Conservation (phyloP, 2,888 invertebrate genomes). For the Petrolisthes cinctipes region DNA sequence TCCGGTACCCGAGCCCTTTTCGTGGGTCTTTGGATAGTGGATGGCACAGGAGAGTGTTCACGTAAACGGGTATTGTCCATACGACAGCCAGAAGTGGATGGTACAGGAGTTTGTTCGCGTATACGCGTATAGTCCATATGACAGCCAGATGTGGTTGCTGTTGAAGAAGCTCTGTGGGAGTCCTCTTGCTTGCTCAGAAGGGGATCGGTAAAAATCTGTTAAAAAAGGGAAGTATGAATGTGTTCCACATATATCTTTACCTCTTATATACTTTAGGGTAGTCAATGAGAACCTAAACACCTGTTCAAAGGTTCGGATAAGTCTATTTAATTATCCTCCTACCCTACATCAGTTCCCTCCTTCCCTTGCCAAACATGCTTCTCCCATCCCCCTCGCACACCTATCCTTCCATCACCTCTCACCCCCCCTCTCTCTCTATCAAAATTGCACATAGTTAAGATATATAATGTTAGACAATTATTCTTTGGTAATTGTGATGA, state of each 20-base stretch:
- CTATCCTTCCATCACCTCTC: background rate
- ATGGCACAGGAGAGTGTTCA: constrained; percentile 14
- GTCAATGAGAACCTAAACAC: constrained; percentile 1
- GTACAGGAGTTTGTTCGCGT: too few relatives aligned
- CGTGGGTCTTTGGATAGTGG: constrained; percentile 26
- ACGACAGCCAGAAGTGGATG: constrained; percentile 31
- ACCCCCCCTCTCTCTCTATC: background rate
- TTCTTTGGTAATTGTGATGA: constrained; percentile 4
- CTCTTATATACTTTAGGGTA: constrained; percentile 5
- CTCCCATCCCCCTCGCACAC: constrained; percentile 4
- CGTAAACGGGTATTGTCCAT: constrained; percentile 34
- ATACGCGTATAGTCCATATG: too few relatives aligned
- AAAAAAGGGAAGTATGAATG: constrained; percentile 25
- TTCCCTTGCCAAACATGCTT: background rate
- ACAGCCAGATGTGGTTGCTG: background rate
- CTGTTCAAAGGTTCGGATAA: background rate
- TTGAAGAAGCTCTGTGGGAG: constrained; percentile 29
- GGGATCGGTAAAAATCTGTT: constrained; percentile 25
- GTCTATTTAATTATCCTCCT: background rate
- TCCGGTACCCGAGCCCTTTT: constrained; percentile 32
- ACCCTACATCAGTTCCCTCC: background rate
- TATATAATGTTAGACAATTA: background rate
- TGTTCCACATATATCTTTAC: constrained; percentile 5
- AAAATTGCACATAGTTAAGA: constrained; percentile 4
- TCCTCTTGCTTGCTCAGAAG: constrained; percentile 18